Evolutionary conservation across 2,113 vertebrate genomes (phyloP), one percentile per base, ranked within the genome.

Genomic region (Tenrec ecaudatus): DNA sequence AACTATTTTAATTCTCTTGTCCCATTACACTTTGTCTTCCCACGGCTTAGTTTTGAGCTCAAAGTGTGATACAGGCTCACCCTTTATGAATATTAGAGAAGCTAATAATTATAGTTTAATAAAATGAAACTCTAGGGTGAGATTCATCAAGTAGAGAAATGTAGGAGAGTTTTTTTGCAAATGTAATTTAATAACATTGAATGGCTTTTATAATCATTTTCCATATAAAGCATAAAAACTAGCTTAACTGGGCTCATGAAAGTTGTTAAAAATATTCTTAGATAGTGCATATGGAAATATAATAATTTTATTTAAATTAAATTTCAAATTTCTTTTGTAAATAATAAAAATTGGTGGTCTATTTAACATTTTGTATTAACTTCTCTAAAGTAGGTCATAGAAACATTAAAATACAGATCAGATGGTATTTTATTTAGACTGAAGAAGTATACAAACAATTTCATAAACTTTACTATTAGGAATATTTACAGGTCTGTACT

Each of bases 101-200:
- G 69, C 69, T 81, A 97, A 89, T 96, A 97, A 90, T n/a, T 96
- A 81, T 82, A 89, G 80, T 95, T 96, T 96, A 97, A 95, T 92
- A 64, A 95, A 96, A 97, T 94, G 87, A 95, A 94, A 82, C 88
- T 95, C 92, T 95, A 36, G 33, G 83, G 3, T 94, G 92, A 97
- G 73, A 97, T 95, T 91, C 38, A 95, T 60, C 95, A 95, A 96
- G 91, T 3, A 66, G 92, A 84, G 94, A 96, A 97, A 97, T 95
- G 47, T 20, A 82, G 33, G 1, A 81, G 83, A 40, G 92, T 10
- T 2, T 1, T 23, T 53, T 53, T 14, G 9, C 47, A 53, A 53
- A 0, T 89, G 92, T n/a, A 95, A 90, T 84, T 81, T 95, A 96
- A 95, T 95, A 96, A 71, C 17, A 96, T 88, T 78, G 95, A 97